phyloP scores from a whole-genome alignment of 2,113 vertebrate genomes.

The Micronycteris hirsuta region DNA sequence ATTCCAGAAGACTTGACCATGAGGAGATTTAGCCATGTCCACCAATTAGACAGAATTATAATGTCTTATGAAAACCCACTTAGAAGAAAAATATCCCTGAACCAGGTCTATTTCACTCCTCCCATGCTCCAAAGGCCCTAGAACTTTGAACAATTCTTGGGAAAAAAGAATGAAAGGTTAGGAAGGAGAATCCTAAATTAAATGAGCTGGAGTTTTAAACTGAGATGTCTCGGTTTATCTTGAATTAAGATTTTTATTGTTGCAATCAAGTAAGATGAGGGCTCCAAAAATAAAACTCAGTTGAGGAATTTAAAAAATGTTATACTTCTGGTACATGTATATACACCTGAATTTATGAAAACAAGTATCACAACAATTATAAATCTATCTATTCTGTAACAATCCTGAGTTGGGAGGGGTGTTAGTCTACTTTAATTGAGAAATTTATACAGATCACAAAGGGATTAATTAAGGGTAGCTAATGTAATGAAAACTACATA shows the following conservation, averaged over 20 bases:
- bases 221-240: neutral
- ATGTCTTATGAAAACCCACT: neutral
- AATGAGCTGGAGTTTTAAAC: neutral
- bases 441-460: neutral
- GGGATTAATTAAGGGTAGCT: conserved; percentile 21
- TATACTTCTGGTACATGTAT: neutral
- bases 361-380: neutral
- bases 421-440: neutral
- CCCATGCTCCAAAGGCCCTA: neutral
- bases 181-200: neutral
- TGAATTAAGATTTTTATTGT: neutral
- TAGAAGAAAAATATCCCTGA: neutral
- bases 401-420: neutral
- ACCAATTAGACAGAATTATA: neutral
- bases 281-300: neutral
- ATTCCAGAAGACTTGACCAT: neutral
- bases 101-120: neutral
- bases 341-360: neutral
- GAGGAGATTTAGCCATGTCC: neutral
- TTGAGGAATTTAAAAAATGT: neutral
- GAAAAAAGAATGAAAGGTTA: neutral
- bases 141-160: neutral
- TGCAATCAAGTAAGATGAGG: neutral
- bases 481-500: conserved; percentile 30
- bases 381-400: neutral